Evolutionary conservation across 35 echinoderm and acorn worm genomes (phyloP), one percentile per base, ranked within the genome.

Genomic region (Apostichopus parvimensis): DNA sequence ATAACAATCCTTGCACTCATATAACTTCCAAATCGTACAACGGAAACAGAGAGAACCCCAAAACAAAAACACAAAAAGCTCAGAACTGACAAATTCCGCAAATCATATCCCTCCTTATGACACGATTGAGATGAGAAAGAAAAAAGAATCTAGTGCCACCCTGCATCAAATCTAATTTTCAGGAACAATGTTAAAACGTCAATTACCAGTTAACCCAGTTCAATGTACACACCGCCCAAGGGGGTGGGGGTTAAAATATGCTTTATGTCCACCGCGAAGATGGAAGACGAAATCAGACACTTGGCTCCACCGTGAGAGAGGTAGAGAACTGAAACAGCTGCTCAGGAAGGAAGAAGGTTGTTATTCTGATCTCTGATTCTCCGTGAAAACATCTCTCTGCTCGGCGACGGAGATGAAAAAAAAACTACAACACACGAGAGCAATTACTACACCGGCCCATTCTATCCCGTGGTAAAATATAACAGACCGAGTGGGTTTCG

Each of bases 131-230:
- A 75, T 75, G 58, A 61, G 34, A 68, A 5, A 11, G 15, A 68
- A 68, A 68, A 21, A 73, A 10, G n/a, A 18, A 14, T 75, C 0
- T 22, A 24, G 5, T 75, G 71, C 71, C 21, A 20, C 71, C 71
- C 11, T 58, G 81, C 81, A 58, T 84, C 81, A 56, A 84, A 84
- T 84, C 81, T 84, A 84, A 84, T 84, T 58, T 58, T 84, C 54
- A 6, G 57, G 57, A 62, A 84, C 81, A 84, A 84, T 58, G 81
- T 84, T 84, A 84, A 84, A 84, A 84, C 81, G 81, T 84, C 81
- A 84, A 84, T 84, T 84, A 84, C 81, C 58, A 18, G 54, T 84
- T 84, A 84, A 84, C 81, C 81, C 81, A 84, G 57, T 84, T 84
- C 54, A 84, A 22, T 18, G 14, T 12, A 52, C 28, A 58, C 81